Percentiles rank a stretch among this genome's conserved stretches.
Evolutionary conservation across 2,797 vertebrate species (phyloP).

Genomic region (Crossoptilon crossoptilon): DNA sequence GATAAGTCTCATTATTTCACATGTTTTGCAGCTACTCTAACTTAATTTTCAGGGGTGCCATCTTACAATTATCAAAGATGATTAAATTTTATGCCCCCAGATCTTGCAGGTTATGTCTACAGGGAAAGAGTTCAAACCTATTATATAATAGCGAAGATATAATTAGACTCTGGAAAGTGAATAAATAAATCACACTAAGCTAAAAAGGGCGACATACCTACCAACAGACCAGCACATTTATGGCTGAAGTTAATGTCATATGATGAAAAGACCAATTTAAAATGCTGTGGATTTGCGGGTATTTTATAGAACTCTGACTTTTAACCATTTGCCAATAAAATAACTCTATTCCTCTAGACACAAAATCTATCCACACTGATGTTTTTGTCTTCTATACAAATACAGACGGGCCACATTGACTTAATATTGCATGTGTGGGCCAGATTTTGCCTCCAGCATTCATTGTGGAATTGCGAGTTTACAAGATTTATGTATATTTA

Average conservation of each 20-base stretch:
- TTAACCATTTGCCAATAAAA: neutral
- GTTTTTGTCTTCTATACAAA: constrained; percentile 24
- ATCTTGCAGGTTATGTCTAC: constrained; percentile 68
- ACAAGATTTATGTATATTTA: neutral
- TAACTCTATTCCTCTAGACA: neutral
- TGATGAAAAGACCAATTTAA: constrained; percentile 41
- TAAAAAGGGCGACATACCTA: constrained; percentile 55
- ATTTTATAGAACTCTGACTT: constrained; percentile 60
- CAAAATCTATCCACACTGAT: neutral
- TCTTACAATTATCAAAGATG: constrained; percentile 72
- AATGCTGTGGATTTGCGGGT: constrained; percentile 38
- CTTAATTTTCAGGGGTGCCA: constrained; percentile 71
- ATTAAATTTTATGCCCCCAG: constrained; percentile 74
- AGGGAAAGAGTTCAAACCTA: constrained; percentile 62
- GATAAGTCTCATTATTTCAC: constrained; percentile 57
- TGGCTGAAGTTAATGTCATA: constrained; percentile 18
- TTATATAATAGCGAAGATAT: constrained; percentile 60
- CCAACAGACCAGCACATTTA: constrained; percentile 20
- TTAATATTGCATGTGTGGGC: neutral
- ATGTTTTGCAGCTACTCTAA: constrained; percentile 70
- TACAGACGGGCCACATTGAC: neutral
- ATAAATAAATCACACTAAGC: constrained; percentile 72
- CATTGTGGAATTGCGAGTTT: neutral
- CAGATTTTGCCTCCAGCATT: neutral
- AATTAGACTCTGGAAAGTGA: constrained; percentile 66